Evolutionary conservation across 2,113 vertebrate genomes (phyloP), one percentile per base, ranked within the genome.

Genomic region (Coturnix japonica): DNA sequence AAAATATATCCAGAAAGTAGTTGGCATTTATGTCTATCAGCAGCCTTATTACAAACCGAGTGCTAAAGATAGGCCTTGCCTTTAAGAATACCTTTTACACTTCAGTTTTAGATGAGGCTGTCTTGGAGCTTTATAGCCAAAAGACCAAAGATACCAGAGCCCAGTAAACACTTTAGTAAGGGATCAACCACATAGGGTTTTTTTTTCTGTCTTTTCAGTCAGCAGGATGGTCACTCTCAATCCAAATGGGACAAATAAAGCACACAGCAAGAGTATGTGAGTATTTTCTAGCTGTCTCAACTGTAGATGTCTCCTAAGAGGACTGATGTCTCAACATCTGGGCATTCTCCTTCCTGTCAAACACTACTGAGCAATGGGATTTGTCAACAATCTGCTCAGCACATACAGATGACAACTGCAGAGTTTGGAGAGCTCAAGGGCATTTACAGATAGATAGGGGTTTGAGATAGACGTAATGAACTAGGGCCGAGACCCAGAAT

Each of bases 311-410:
- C 56, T 85, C 92, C 75, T 74, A 70, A 74, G 85, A 87, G 81
- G 60, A 59, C 35, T 64, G 87, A 85, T 85, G 47, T 51, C 78
- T 91, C 56, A 60, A 90, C 94, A 96, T 74, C 81, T 92, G 91
- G 89, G 60, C 81, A 89, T 71, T 82, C 75, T 47, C 81, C 85
- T 87, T 69, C 31, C 64, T 92, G 91, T 87, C 94, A 94, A 64
- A 46, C 81, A 60, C 28, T 43, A 30, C 26, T 17, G 81, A 85
- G 92, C 89, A 87, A 65, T 83, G 92, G 95, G 94, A 94, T 95
- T 94, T 91, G 78, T 93, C 92, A 96, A 61, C 89, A 80, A 82
- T 83, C 91, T 91, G 69, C 89, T 82, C 60, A 93, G 91, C 92
- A 77, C 30, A 80, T 8, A 83, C 67, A 89, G 72, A 82, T 89